A percentile compares a stretch with the other conserved stretches of the same genome.
Evolutionary conservation across 1,140 invertebrate species (phyloP).

Genomic region (Leptinotarsa defecta): DNA sequence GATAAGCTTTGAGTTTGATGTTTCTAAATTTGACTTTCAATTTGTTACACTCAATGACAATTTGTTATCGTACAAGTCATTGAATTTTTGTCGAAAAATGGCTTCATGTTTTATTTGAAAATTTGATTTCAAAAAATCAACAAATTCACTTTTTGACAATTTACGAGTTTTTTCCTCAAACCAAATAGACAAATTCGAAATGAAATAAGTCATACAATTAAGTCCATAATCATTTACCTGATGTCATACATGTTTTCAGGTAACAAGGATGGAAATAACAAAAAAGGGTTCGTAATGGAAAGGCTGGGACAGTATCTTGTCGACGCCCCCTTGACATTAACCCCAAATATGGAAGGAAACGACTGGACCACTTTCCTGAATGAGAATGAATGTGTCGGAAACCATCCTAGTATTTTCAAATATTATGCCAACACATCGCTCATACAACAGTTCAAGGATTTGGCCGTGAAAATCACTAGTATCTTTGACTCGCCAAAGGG

Average conservation of each 20-base stretch:
- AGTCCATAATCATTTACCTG: too few relatives aligned
- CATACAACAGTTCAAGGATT: conserved; percentile 76
- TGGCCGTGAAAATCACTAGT: conserved; percentile 69
- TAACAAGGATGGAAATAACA: conserved; percentile 45
- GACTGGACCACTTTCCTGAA: conserved; percentile 81
- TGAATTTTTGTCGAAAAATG: too few relatives aligned
- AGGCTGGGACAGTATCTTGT: conserved; percentile 88
- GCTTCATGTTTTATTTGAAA: too few relatives aligned
- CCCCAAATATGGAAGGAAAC: conserved; percentile 65
- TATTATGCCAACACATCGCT: conserved; percentile 79
- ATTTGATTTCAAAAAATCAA: too few relatives aligned
- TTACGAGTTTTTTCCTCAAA: too few relatives aligned
- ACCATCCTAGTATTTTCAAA: conserved; percentile 73
- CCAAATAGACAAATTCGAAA: background rate
- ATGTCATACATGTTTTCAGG: conserved; percentile 8
- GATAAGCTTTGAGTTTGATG: too few relatives aligned
- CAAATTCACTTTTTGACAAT: too few relatives aligned
- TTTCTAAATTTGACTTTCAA: too few relatives aligned
- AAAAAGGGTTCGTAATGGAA: conserved; percentile 81
- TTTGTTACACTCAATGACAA: too few relatives aligned
- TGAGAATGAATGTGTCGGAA: conserved; percentile 72
- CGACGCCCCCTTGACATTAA: conserved; percentile 66
- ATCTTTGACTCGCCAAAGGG: conserved; percentile 74
- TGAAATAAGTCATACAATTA: background rate
- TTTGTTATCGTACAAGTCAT: too few relatives aligned